A percentile compares a stretch with the other conserved stretches of the same genome.
phyloP scores from a whole-genome alignment of 2,797 vertebrate genomes.

The Galaxias olidus region DNA sequence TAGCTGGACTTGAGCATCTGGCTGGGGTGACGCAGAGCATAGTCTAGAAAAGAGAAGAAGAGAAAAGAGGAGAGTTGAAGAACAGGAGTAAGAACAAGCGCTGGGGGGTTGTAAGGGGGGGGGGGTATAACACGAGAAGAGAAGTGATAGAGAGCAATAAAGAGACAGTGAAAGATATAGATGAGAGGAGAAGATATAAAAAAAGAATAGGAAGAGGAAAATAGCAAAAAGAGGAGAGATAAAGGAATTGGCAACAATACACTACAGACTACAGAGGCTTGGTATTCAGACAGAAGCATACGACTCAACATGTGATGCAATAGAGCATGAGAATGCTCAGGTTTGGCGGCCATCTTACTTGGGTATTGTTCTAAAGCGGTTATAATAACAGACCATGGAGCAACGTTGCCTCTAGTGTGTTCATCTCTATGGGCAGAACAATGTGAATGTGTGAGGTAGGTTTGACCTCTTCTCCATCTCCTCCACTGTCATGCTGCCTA shows the following conservation, averaged over 20 bases:
- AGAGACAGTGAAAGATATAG: background rate
- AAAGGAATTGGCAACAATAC: background rate
- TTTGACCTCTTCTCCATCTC: slow-evolving; percentile 34
- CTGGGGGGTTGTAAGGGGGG: background rate
- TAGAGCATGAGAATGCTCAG: too few relatives aligned
- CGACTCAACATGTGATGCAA: too few relatives aligned
- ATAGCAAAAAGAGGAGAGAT: background rate
- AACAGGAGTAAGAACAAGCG: background rate
- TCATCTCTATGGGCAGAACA: too few relatives aligned
- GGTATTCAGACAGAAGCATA: too few relatives aligned
- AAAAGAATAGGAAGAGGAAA: background rate
- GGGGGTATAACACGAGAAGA: too few relatives aligned
- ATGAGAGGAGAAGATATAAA: background rate
- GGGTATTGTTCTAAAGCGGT: too few relatives aligned
- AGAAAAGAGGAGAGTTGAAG: background rate
- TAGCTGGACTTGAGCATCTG: slow-evolving; percentile 96
- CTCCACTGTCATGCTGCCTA: background rate
- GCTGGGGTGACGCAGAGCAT: slow-evolving; percentile 90
- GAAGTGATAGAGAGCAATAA: background rate
- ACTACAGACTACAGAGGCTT: background rate
- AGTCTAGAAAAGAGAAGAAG: slow-evolving; percentile 78
- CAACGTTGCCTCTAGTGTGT: too few relatives aligned
- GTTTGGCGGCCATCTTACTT: too few relatives aligned
- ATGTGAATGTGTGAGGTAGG: slow-evolving; percentile 8
- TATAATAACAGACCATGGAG: too few relatives aligned